Evolutionary conservation across 2,888 invertebrate genomes (phyloP), one percentile per base, ranked within the genome.

Genomic region (Eupithecia dodoneata): DNA sequence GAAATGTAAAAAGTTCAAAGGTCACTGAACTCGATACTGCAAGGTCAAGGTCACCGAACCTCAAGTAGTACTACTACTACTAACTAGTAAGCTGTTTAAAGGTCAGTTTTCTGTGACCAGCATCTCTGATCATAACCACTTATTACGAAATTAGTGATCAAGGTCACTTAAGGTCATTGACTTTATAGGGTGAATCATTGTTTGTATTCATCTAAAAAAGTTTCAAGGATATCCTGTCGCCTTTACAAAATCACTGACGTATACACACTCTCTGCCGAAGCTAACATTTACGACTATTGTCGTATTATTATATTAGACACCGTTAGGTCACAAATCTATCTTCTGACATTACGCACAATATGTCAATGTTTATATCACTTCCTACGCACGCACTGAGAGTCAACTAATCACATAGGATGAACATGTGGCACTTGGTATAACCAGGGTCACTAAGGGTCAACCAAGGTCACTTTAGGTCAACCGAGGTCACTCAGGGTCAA

Each of bases 401-500:
- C 41, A 41, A 30, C 2, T 12, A 41, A 42, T 30, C 59, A 18
- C 55, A 18, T 18, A 30, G 63, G 12, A 30, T 63, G 12, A 12
- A 18, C 10, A 47, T 45, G 15, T 45, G 69, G n/a, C 69, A 69
- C 42, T n/a, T 59, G 7, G 18, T n/a, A 59, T 9, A 9, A 18
- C 44, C 15, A 30, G 41, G 42, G 18, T 30, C 15, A 66, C 15
- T 59, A 12, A 12, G 30, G 70, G 13, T 70, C 47, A 44, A 69
- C 45, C 42, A 49, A 49, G 70, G 47, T 70, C 47, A 47, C 47
- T 44, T 18, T n/a, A 2, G 44, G n/a, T 70, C 18, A 30, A 45
- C 45, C 30, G 13, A 70, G 70, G 70, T 70, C 45, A 70, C 42
- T 15, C 15, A 12, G 5, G 70, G 47, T 90, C 90, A 92, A 81